Evolutionary conservation across 2,797 vertebrate species (phyloP).

Genomic region (Chiloscyllium punctatum): DNA sequence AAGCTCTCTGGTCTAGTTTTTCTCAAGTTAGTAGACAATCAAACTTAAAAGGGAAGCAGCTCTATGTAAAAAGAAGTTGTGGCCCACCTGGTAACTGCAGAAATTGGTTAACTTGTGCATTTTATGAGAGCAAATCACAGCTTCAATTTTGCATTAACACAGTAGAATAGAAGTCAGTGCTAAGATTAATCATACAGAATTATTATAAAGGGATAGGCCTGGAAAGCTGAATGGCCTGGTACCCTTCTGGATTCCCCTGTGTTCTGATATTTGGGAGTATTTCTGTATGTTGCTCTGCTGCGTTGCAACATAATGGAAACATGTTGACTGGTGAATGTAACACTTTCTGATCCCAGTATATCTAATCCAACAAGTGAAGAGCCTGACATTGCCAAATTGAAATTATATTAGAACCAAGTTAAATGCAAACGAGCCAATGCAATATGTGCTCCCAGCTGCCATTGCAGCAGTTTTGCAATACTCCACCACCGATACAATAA

Average conservation of each 20-base stretch:
- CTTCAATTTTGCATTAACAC: background rate
- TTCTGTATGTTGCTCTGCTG: background rate
- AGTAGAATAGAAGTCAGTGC: background rate
- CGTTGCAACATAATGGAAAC: background rate
- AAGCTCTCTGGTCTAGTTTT: background rate
- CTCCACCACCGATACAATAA: background rate
- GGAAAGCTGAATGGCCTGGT: background rate
- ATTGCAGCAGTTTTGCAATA: background rate
- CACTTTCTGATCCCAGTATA: background rate
- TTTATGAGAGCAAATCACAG: background rate
- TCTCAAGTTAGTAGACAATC: background rate
- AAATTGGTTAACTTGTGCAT: background rate
- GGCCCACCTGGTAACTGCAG: background rate
- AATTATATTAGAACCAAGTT: background rate
- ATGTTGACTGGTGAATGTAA: background rate
- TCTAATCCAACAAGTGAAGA: background rate
- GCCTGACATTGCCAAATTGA: background rate
- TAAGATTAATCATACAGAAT: background rate
- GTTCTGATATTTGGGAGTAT: background rate
- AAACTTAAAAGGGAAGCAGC: background rate
- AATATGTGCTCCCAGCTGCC: background rate
- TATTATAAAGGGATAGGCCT: background rate
- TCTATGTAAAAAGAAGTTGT: background rate
- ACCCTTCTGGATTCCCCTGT: background rate
- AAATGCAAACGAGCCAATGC: constrained; percentile 12